phyloP scores from a whole-genome alignment of 1,140 invertebrate genomes.

The Drosophila repletoides region DNA sequence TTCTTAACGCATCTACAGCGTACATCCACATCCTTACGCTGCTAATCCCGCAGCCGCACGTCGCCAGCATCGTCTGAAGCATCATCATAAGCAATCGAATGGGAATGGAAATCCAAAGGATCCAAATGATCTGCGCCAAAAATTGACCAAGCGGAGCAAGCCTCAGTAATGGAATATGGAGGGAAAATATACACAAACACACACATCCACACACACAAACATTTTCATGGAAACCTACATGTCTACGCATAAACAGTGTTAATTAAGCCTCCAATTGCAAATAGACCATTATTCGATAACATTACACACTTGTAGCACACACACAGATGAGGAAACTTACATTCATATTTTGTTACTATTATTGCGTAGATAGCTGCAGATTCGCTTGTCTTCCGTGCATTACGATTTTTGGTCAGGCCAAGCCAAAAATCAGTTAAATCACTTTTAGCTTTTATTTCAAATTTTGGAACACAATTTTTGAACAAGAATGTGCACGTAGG shows the following conservation, averaged over 20 bases:
- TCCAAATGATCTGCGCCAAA: conserved; percentile 14
- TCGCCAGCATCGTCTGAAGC: conserved; percentile 61
- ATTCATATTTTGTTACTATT: not conserved
- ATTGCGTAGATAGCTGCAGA: not conserved
- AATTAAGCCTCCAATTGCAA: conserved; percentile 29
- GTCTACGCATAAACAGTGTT: not conserved
- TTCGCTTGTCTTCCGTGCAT: not conserved
- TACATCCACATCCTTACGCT: conserved; percentile 70
- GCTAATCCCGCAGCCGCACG: conserved; percentile 30
- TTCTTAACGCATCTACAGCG: conserved; percentile 27
- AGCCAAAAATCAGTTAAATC: conserved; percentile 15
- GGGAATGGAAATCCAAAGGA: conserved; percentile 15
- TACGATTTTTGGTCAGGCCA: conserved; percentile 11
- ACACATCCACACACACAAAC: not conserved
- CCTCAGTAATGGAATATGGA: conserved; percentile 30
- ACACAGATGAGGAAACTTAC: not conserved
- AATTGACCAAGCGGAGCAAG: conserved; percentile 52
- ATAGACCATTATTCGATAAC: not conserved
- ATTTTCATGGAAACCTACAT: no score
- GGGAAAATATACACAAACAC: not conserved
- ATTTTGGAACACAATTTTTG: conserved; percentile 1
- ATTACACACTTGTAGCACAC: not conserved
- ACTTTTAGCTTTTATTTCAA: conserved; percentile 17
- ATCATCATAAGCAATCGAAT: conserved; percentile 38
- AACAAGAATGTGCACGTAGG: not conserved